These are phyloP conservation scores for Nomada lathburiana DNA, from an alignment of 2,888 invertebrate genomes.

Conservation along the genomic window DNA sequence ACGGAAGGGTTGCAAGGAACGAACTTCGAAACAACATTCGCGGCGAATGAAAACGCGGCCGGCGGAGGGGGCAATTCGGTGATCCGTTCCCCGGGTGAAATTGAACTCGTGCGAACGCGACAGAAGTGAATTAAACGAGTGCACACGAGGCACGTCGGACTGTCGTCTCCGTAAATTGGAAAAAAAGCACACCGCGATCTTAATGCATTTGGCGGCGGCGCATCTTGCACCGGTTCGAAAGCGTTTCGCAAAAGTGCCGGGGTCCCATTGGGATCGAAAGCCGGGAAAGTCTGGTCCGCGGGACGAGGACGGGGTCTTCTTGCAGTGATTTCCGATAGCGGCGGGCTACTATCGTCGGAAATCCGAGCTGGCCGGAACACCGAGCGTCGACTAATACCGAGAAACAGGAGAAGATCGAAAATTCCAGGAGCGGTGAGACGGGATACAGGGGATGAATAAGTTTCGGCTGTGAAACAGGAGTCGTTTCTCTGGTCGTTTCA, in stretches of 20 bases:
- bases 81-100: constrained; percentile 28
- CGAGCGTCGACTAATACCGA: constrained; percentile 12
- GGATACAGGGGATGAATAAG: constrained; percentile 38
- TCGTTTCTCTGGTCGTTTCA: background rate
- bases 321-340: constrained; percentile 3
- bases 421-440: constrained; percentile 5
- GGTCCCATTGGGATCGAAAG: background rate
- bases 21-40: constrained; percentile 22
- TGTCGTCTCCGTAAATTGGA: constrained; percentile 22
- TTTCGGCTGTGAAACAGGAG: constrained; percentile 43
- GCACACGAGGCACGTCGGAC: background rate
- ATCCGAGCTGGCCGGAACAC: background rate
- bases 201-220: background rate
- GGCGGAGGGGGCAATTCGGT: constrained; percentile 14
- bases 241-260: background rate
- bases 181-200: background rate
- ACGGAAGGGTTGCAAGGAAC: background rate
- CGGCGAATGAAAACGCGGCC: background rate
- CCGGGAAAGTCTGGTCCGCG: no score
- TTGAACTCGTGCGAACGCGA: constrained; percentile 51
- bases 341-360: constrained; percentile 8
- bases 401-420: constrained; percentile 36
- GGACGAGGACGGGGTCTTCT: background rate
- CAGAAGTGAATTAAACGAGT: constrained; percentile 37
- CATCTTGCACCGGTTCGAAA: background rate